Evolutionary conservation across 2,113 vertebrate genomes (phyloP).

Genomic region (Proteles cristata): DNA sequence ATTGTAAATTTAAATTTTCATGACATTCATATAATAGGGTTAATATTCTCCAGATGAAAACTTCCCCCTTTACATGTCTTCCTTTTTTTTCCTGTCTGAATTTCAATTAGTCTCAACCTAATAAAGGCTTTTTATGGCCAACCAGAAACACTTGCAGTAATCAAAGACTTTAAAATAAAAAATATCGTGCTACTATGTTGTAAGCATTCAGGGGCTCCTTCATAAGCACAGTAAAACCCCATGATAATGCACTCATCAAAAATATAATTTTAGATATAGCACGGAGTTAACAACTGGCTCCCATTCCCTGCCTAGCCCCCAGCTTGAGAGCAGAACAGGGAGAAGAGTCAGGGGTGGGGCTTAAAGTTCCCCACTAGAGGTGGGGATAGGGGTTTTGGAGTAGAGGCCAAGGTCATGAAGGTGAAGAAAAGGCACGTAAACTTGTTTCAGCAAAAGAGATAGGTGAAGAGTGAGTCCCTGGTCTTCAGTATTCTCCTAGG

Average conservation of each 20-base stretch:
- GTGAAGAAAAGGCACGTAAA: not conserved
- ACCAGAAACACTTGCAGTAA: conserved; percentile 46
- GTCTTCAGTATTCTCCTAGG: not conserved
- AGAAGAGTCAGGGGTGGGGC: not conserved
- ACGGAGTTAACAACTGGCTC: not conserved
- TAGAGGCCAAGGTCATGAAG: not conserved
- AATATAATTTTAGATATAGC: not conserved
- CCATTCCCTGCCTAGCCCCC: not conserved
- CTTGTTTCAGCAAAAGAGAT: not conserved
- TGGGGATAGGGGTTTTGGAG: not conserved
- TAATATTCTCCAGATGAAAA: not conserved
- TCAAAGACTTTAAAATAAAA: not conserved
- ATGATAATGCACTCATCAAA: not conserved
- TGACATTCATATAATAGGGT: not conserved
- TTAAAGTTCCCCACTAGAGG: not conserved
- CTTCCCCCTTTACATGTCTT: not conserved
- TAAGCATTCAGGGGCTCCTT: not conserved
- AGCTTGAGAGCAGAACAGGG: not conserved
- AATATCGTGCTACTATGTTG: not conserved
- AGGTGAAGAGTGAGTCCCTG: not conserved
- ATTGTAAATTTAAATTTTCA: not conserved
- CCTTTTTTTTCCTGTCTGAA: not conserved
- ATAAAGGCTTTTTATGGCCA: conserved; percentile 40
- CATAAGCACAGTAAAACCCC: not conserved
- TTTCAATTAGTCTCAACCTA: conserved; percentile 25